These are phyloP conservation scores for Vidua chalybeata DNA, from an alignment of 2,113 vertebrate genomes.

Conservation along the genomic window DNA sequence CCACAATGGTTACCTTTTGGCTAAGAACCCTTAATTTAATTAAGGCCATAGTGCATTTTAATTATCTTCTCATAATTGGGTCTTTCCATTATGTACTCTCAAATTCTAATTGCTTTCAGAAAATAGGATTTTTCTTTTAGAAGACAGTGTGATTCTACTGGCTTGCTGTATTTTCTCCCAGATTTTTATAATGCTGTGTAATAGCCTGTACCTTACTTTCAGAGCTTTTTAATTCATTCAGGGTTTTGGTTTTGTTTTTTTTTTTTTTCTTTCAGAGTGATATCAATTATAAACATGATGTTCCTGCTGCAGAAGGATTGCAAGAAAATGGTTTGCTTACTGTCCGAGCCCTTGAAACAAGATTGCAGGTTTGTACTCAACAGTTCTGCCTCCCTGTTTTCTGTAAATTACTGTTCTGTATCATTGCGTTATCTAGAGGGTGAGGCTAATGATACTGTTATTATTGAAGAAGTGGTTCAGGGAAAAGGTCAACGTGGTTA, in stretches of 20 bases:
- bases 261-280: slow-evolving; percentile 37
- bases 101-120: neutral
- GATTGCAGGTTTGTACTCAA: slow-evolving; percentile 82
- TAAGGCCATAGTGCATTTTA: neutral
- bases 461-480: neutral
- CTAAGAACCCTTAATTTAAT: neutral
- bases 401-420: neutral
- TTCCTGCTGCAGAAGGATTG: slow-evolving; percentile 33
- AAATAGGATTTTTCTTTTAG: neutral
- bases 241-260: neutral
- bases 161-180: neutral
- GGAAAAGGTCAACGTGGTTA: neutral
- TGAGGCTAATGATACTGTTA: neutral
- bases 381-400: neutral
- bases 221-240: neutral
- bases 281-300: neutral
- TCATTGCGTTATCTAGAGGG: neutral
- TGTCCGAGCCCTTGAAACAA: slow-evolving; percentile 82
- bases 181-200: neutral
- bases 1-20: neutral
- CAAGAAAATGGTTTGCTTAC: slow-evolving; percentile 78
- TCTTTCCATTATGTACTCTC: neutral
- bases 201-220: neutral
- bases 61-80: neutral
- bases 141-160: neutral